Evolutionary conservation across 2,888 invertebrate genomes (phyloP).

Genomic region (Axea sp.): DNA sequence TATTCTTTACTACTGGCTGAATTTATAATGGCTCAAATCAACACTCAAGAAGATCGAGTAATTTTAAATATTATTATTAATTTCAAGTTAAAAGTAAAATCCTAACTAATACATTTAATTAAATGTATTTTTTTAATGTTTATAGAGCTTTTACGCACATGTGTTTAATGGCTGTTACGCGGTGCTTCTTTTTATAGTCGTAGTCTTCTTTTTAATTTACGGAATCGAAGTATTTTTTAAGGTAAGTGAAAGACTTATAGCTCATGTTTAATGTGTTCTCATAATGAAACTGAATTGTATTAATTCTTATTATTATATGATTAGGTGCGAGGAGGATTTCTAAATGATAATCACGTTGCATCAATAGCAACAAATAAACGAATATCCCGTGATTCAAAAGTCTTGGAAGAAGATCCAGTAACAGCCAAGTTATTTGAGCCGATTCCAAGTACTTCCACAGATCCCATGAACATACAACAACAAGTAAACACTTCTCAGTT

Average conservation of each 20-base stretch:
- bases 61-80: slow-evolving; percentile 11
- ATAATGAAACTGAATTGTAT: too few species aligned
- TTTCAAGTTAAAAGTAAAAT: background rate
- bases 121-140: slow-evolving; percentile 65
- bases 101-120: background rate
- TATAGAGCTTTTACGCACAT: slow-evolving; percentile 88
- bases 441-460: slow-evolving; percentile 69
- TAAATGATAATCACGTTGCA: slow-evolving; percentile 85
- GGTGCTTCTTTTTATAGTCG: slow-evolving; percentile 92
- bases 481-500: slow-evolving; percentile 90
- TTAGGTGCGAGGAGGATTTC: slow-evolving; percentile 91
- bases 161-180: slow-evolving; percentile 96
- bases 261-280: too few species aligned
- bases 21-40: slow-evolving; percentile 81
- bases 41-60: slow-evolving; percentile 74
- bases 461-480: slow-evolving; percentile 77
- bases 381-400: slow-evolving; percentile 70
- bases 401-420: slow-evolving; percentile 80
- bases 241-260: slow-evolving; percentile 80
- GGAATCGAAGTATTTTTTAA: slow-evolving; percentile 97
- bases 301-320: background rate
- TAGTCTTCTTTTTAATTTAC: slow-evolving; percentile 95
- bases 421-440: slow-evolving; percentile 77
- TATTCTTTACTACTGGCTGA: slow-evolving; percentile 92
- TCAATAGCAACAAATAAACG: slow-evolving; percentile 80